These are phyloP conservation scores for Podilymbus podiceps DNA, from an alignment of 2,113 vertebrate genomes.

Conservation along the genomic window DNA sequence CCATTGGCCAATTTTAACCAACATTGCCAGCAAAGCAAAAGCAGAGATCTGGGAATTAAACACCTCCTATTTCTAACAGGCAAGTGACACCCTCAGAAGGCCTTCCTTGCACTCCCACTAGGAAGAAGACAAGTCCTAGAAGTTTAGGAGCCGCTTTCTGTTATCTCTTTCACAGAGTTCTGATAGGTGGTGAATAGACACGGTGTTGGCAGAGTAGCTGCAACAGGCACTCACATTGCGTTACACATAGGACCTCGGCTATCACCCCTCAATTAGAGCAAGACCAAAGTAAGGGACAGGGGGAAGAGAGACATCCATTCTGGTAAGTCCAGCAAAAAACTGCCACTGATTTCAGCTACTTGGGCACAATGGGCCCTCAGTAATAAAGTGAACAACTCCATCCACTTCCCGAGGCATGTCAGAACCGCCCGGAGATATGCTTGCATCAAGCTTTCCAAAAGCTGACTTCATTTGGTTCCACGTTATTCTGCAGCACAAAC, in stretches of 20 bases:
- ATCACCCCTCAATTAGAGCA: neutral
- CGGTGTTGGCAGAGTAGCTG: neutral
- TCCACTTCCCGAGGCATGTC: neutral
- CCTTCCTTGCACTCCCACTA: neutral
- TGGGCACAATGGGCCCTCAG: neutral
- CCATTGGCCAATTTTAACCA: constrained; percentile 25
- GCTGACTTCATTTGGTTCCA: neutral
- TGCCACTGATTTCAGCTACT: neutral
- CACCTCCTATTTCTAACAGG: neutral
- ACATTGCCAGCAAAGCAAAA: constrained; percentile 26
- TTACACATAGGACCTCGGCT: neutral
- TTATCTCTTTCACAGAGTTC: neutral
- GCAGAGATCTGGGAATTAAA: neutral
- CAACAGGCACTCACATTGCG: neutral
- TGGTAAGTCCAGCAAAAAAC: neutral
- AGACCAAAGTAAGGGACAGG: neutral
- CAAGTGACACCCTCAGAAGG: neutral
- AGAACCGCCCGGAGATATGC: neutral
- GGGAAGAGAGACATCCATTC: neutral
- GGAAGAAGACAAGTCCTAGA: neutral
- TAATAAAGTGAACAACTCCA: neutral
- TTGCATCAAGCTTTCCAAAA: neutral
- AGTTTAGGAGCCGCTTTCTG: neutral
- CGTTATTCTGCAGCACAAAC: neutral
- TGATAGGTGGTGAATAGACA: neutral